Evolutionary conservation across 2,113 vertebrate species (phyloP), one percentile per base, ranked within the genome.

Genomic region (Sylvia atricapilla): DNA sequence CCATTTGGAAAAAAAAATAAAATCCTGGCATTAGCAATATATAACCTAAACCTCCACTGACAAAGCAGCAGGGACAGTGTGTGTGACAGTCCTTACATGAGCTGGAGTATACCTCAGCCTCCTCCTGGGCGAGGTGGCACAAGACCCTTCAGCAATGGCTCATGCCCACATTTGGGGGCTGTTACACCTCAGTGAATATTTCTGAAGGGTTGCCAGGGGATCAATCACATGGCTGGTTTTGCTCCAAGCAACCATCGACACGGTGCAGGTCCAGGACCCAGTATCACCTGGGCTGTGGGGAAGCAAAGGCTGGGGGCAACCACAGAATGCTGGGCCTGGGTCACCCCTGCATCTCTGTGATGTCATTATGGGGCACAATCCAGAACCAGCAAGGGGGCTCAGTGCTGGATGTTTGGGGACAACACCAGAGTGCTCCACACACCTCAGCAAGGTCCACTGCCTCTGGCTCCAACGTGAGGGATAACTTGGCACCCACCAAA

Each of bases 361-460:
- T 66, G 87, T 97, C 98, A 98, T 94, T 49, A 80, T 63, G 11
- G 64, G 73, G 56, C 37, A 64, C 59, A 91, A 94, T 94, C 96
- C 96, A 97, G 95, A 97, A 96, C 79, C 77, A 23, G 62, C 46
- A 46, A 67, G 78, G 41, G 70, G 9, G n/a, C 8, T 62, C 87
- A 62, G 69, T 10, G 21, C 70, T 89, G 87, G 70, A 96, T 92
- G 92, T 76, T 94, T 93, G 91, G 83, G 85, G 94, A 76, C 95
- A 92, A 91, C 94, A 79, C 89, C 89, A 56, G 90, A 95, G 81
- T 95, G 77, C 84, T 44, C 41, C 21, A 56, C 44, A 87, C 80
- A 72, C 69, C 78, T 87, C 72, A 64, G 87, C 84, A 87, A 89
- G 94, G 87, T 87, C 89, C 13, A 18, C 91, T 89, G 95, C 84